Evolutionary conservation across 2,888 invertebrate species (phyloP), one percentile per base, ranked within the genome.

Genomic region (Oxyteleia sp.): DNA sequence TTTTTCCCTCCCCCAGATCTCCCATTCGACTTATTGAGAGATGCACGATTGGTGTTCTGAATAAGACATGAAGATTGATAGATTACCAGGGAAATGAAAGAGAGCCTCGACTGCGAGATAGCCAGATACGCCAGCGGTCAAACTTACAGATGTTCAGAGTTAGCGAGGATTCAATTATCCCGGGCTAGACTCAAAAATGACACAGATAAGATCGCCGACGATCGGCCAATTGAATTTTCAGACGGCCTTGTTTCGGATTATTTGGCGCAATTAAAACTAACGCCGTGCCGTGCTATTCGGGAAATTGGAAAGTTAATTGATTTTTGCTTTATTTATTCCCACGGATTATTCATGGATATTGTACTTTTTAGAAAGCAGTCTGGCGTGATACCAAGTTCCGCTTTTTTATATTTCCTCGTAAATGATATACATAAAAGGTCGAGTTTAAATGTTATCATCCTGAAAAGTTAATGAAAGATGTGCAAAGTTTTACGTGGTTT

Each of bases 391-490:
- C 32, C 26, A 16, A 20, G 26, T 47, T 69, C 47, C 10, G 16
- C 16, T 16, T 32, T 47, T 20, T 38, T 18, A 29, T 57, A 23
- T 71, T 43, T 32, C 38, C 41, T 41, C 53, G 29, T 63, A 61
- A 51, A 47, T 32, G 45, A 7, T n/a, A 43, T 13, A 18, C 29
- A 72, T 53, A 49, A 59, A 72, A 38, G 8, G 2, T 2, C 3
- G 5, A 29, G 18, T 32, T 47, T 10, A 32, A 16, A 29, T 16
- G 23, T 32, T 49, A 66, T 55, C 47, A 74, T 74, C 55, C 35
- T 0, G 26, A 43, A 55, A 57, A 66, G 38, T 64, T 75, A 66
- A 75, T 66, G 76, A 59, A 68, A 66, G 76, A 76, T 47, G 55
- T 51, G 20, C 59, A 43, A 57, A 76, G 41, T 59, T 75, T 53